phyloP scores from a whole-genome alignment of 2,888 invertebrate genomes.

The Cataglyphis altisquamis region DNA sequence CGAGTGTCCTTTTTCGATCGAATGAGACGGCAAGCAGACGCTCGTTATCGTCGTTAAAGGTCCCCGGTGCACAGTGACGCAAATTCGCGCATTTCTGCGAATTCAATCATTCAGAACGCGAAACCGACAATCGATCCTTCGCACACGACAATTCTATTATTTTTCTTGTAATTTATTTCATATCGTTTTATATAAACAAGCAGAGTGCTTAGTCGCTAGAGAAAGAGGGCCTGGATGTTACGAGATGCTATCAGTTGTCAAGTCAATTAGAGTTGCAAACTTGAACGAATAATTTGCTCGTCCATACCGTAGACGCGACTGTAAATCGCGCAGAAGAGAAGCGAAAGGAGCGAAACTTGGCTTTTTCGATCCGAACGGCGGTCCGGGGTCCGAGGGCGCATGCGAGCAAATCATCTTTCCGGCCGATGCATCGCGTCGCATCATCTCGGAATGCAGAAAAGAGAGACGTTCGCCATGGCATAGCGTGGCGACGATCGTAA shows the following conservation, averaged over 20 bases:
- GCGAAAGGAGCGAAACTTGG: not conserved
- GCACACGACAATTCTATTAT: not conserved
- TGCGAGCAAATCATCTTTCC: constrained; percentile 13
- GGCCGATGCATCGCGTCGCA: not conserved
- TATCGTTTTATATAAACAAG: not conserved
- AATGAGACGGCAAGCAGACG: constrained; percentile 14
- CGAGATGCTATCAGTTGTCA: not conserved
- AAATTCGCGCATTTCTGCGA: constrained; percentile 5
- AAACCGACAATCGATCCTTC: not conserved
- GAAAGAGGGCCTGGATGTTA: not conserved
- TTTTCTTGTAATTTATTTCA: not conserved
- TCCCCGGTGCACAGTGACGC: not conserved
- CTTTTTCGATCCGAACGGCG: not conserved
- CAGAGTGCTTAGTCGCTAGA: not conserved
- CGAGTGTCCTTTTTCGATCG: constrained; percentile 43
- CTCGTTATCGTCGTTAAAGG: constrained; percentile 35
- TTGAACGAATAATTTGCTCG: not conserved
- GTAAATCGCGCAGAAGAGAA: not conserved
- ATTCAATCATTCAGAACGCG: not conserved
- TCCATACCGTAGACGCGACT: not conserved
- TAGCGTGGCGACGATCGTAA: constrained; percentile 60
- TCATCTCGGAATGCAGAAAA: constrained; percentile 42
- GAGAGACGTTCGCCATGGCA: constrained; percentile 23
- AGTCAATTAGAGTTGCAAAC: not conserved
- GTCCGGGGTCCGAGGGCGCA: not conserved